phyloP scores from a whole-genome alignment of 2,113 vertebrate genomes.

The Laterallus jamaicensis region DNA sequence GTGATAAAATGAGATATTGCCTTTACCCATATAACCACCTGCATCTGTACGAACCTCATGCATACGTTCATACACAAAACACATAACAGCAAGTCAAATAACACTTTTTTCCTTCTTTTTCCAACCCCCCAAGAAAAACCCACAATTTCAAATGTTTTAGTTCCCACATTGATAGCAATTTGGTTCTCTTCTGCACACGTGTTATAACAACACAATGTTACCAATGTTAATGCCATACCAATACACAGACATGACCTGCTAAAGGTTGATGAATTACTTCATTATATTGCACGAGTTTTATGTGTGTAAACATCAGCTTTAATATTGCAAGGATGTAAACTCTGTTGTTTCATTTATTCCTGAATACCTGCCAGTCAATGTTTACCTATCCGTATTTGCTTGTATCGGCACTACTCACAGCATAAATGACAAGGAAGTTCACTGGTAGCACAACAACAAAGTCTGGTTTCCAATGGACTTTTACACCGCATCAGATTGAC shows the following conservation, averaged over 20 bases:
- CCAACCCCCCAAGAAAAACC: background rate
- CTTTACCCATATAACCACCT: background rate
- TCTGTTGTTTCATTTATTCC: background rate
- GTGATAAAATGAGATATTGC: background rate
- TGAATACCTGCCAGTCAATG: background rate
- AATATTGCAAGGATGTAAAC: background rate
- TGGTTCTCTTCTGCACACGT: background rate
- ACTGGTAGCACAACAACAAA: background rate
- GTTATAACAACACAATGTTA: background rate
- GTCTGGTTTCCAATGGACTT: background rate
- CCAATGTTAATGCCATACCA: background rate
- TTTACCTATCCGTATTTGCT: background rate
- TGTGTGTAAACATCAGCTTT: background rate
- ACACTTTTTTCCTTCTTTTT: background rate
- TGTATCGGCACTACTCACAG: background rate
- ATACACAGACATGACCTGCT: background rate
- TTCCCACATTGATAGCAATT: background rate
- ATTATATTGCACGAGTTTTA: background rate
- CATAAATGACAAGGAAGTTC: background rate
- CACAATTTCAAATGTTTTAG: background rate
- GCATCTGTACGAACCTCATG: background rate
- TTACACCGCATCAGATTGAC: accelerated
- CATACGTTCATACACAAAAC: background rate
- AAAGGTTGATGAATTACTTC: background rate
- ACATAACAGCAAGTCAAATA: background rate